These are phyloP conservation scores for Corvus moneduloides DNA, from an alignment of 2,113 vertebrate species.

Conservation along the genomic window DNA sequence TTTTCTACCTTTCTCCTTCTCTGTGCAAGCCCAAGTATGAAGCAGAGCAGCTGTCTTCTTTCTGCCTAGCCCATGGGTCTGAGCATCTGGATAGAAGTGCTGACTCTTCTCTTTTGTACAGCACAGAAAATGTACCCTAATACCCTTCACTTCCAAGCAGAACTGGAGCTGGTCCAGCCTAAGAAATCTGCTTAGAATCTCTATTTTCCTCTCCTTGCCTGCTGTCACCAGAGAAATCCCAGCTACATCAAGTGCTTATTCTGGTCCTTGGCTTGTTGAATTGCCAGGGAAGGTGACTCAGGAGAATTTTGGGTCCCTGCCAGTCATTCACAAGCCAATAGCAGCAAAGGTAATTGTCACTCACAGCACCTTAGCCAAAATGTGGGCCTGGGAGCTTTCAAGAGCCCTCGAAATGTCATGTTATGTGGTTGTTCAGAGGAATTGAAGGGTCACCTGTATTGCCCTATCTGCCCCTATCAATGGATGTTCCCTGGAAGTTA, in stretches of 20 bases:
- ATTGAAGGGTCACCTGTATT: background rate
- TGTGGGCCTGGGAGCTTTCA: background rate
- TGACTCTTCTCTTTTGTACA: conserved; percentile 26
- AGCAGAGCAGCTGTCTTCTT: conserved; percentile 33
- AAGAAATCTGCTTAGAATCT: conserved; percentile 63
- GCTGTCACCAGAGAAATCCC: conserved; percentile 56
- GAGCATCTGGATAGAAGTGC: conserved; percentile 43
- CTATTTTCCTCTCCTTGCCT: conserved; percentile 51
- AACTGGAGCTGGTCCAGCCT: conserved; percentile 51
- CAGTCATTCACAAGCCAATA: conserved; percentile 40
- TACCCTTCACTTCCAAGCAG: conserved; percentile 54
- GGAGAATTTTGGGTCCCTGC: conserved; percentile 42
- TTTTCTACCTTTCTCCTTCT: background rate
- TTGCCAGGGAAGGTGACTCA: conserved; percentile 47
- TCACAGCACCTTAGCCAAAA: conserved; percentile 12
- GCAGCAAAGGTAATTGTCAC: conserved; percentile 10
- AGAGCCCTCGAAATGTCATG: conserved; percentile 21
- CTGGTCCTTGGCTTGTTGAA: conserved; percentile 30
- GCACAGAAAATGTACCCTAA: conserved; percentile 44
- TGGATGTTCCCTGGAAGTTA: background rate
- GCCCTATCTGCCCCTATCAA: background rate
- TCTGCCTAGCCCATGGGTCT: conserved; percentile 31
- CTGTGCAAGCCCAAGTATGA: background rate
- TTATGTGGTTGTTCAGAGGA: background rate
- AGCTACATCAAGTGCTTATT: conserved; percentile 49